Conservation (phyloP, 2,113 vertebrate species). For the Mus pahari region DNA sequence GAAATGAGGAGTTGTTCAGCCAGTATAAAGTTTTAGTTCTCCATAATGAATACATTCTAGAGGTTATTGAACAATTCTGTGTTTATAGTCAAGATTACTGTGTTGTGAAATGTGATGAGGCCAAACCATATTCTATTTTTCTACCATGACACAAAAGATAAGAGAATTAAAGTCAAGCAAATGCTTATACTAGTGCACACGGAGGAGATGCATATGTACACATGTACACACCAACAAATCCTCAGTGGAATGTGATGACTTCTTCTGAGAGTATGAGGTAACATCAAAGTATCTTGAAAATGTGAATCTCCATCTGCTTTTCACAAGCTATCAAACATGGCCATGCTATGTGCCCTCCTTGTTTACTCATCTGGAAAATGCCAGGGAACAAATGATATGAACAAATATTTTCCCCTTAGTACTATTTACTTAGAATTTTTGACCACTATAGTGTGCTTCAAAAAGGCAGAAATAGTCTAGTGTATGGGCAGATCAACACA, state of each 20-base stretch:
- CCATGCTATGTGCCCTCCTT: background rate
- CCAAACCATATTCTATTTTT: background rate
- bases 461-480: background rate
- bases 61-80: background rate
- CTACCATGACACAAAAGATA: background rate
- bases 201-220: background rate
- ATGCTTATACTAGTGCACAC: background rate
- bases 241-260: background rate
- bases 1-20: background rate
- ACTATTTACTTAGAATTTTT: background rate
- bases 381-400: background rate
- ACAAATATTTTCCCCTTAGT: background rate
- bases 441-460: background rate
- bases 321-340: background rate
- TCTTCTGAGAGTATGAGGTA: background rate
- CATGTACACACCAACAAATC: background rate
- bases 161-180: background rate
- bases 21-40: background rate
- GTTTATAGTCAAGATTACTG: background rate
- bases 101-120: background rate
- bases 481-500: background rate
- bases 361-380: background rate
- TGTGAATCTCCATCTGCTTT: background rate
- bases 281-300: background rate
- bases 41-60: background rate